Base-by-base conservation (phyloP, 2,113 vertebrate genomes). In the Triplophysa siluroides region DNA sequence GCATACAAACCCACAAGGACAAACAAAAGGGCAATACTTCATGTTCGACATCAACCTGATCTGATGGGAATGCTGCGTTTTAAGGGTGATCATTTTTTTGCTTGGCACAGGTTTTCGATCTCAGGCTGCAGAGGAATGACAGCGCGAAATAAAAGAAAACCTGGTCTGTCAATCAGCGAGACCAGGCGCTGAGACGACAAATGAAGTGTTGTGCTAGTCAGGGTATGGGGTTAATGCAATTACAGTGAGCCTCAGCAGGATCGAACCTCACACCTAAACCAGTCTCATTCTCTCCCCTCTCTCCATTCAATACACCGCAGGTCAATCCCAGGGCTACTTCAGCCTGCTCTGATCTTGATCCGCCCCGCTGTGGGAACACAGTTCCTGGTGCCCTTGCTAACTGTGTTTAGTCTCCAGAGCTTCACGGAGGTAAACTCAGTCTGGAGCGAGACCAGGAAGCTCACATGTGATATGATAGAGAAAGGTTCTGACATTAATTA, bases 401-500 rank as follows among this genome's bases (percentile, higher is more conserved):
- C 66, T 76, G 61, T 83, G 79, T 82, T 86, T 86, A 79, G 83
- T 84, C 80, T 86, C 79, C 47, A 68, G 60, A 80, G 65, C 74
- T 69, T 77, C 14, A 1, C 16, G 29, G 9, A 61, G 64, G 38
- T 58, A 47, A 60, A 62, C 78, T 23, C 60, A 76, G 65, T 54
- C 54, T 29, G 29, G n/a, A 66, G 29, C 61, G 60, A 71, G 71
- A 54, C 21, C 23, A 33, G 23, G 62, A 43, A n/a, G 54, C n/a
- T 58, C 21, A 58, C 69, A 70, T 70, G 41, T 61, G 81, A 71
- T 69, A 52, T 61, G 61, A 68, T 19, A 65, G 78, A 68, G 41
- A 78, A 61, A 74, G 80, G 81, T 77, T 81, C 81, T 84, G 83
- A 81, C 83, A 72, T 86, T 81, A 81, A 84, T 86, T 84, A 86